Percentiles rank a stretch among this genome's conserved stretches.
Conservation (phyloP, 1,140 invertebrate species). For the Telenomus remus region DNA sequence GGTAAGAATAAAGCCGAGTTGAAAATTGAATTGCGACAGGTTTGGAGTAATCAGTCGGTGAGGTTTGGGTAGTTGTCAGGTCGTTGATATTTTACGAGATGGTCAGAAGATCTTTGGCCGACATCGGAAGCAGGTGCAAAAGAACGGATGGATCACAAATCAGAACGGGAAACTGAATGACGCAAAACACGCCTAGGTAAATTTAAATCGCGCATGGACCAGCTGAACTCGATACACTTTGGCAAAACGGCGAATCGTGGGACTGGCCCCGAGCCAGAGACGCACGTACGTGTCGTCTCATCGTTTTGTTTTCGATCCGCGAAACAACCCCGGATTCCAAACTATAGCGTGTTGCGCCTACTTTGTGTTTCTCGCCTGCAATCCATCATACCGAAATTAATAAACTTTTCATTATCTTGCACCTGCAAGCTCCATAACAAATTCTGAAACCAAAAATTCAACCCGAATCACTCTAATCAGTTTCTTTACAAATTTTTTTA, state of each 20-base stretch:
- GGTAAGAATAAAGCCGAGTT: too few relatives aligned
- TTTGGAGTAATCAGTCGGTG: slow-evolving; percentile 23
- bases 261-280: slow-evolving; percentile 63
- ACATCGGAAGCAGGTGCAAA: slow-evolving; percentile 67
- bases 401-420: too few relatives aligned
- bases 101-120: slow-evolving; percentile 65
- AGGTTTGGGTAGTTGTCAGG: slow-evolving; percentile 61
- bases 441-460: too few relatives aligned
- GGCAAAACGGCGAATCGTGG: slow-evolving; percentile 56
- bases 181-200: slow-evolving; percentile 72
- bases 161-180: slow-evolving; percentile 68
- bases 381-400: not conserved
- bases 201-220: slow-evolving; percentile 72
- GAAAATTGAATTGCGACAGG: not conserved
- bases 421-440: too few relatives aligned
- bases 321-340: slow-evolving; percentile 23
- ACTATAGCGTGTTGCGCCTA: slow-evolving; percentile 19
- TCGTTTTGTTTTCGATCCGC: slow-evolving; percentile 57
- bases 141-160: slow-evolving; percentile 69
- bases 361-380: slow-evolving; percentile 12
- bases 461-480: too few relatives aligned
- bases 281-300: slow-evolving; percentile 57
- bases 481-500: too few relatives aligned
- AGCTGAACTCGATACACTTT: slow-evolving; percentile 60
- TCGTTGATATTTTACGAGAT: slow-evolving; percentile 65